Evolutionary conservation across 2,113 vertebrate species (phyloP).

Genomic region (Dipodomys spectabilis): DNA sequence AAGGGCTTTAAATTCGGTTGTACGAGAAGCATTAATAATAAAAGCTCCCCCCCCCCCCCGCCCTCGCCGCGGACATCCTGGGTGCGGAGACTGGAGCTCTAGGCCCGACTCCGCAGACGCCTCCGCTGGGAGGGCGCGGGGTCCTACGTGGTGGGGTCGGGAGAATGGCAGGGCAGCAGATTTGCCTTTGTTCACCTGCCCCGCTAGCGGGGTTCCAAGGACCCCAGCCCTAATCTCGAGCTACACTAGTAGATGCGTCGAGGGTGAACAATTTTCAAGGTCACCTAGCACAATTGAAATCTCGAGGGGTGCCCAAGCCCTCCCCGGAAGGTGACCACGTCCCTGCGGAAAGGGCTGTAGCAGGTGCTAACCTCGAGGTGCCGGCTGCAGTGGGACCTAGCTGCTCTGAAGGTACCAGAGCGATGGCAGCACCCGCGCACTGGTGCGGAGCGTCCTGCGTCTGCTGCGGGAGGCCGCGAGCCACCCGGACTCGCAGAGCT

Average conservation of each 20-base stretch:
- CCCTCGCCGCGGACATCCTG: no score
- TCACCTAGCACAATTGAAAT: not conserved
- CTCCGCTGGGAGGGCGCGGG: no score
- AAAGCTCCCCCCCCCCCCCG: not conserved
- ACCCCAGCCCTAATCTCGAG: not conserved
- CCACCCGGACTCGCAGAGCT: no score
- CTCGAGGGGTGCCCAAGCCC: not conserved
- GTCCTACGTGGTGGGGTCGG: no score
- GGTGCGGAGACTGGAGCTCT: not conserved
- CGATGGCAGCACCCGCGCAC: rapidly evolving
- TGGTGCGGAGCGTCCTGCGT: not conserved
- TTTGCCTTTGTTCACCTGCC: no score
- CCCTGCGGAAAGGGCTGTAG: not conserved
- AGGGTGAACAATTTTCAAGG: not conserved
- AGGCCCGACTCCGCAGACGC: no score
- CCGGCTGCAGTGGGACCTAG: not conserved
- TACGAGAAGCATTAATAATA: slow-evolving; percentile 48
- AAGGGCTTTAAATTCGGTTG: not conserved
- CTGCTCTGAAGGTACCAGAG: not conserved
- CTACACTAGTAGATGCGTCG: not conserved
- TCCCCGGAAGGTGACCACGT: not conserved
- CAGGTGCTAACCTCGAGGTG: not conserved
- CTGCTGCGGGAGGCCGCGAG: no score
- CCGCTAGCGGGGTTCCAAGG: not conserved
- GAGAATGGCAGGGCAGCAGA: not conserved